Evolutionary conservation across 2,888 invertebrate species (phyloP).

Genomic region (Callimorpha dominula): DNA sequence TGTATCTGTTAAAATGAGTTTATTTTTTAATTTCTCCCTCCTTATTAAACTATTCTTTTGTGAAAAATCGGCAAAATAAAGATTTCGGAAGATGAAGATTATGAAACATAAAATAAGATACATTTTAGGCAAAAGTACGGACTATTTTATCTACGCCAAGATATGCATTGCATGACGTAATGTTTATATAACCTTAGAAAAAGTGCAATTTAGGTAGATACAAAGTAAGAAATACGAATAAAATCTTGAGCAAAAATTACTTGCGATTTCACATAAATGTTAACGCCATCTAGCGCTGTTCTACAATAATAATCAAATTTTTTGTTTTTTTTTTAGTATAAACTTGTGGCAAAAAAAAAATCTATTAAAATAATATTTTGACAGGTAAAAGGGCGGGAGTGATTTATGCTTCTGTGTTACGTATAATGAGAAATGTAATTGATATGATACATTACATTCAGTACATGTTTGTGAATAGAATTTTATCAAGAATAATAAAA

Average conservation of each 20-base stretch:
- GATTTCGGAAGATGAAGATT: neutral
- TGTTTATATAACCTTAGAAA: constrained; percentile 1
- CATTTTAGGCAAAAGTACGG: neutral
- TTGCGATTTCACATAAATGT: constrained; percentile 13
- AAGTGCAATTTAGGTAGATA: neutral
- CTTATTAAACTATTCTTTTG: neutral
- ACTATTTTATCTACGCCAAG: neutral
- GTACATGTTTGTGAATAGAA: neutral
- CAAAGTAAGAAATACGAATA: neutral
- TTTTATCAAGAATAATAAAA: neutral
- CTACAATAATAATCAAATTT: constrained; percentile 13
- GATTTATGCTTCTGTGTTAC: constrained; percentile 34
- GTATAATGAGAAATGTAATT: neutral
- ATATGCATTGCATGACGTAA: constrained; percentile 16
- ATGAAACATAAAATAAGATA: neutral
- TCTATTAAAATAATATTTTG: constrained; percentile 23
- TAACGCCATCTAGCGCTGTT: constrained; percentile 41
- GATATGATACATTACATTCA: constrained; percentile 1
- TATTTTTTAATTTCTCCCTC: neutral
- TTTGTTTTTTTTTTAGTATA: constrained; percentile 9
- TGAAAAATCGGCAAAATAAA: neutral
- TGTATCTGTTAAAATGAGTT: too few relatives aligned
- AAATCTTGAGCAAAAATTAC: neutral
- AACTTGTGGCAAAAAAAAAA: neutral
- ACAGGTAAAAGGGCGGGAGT: constrained; percentile 58